Evolutionary conservation across 2,113 vertebrate genomes (phyloP).

Genomic region (Eubucco bourcierii): DNA sequence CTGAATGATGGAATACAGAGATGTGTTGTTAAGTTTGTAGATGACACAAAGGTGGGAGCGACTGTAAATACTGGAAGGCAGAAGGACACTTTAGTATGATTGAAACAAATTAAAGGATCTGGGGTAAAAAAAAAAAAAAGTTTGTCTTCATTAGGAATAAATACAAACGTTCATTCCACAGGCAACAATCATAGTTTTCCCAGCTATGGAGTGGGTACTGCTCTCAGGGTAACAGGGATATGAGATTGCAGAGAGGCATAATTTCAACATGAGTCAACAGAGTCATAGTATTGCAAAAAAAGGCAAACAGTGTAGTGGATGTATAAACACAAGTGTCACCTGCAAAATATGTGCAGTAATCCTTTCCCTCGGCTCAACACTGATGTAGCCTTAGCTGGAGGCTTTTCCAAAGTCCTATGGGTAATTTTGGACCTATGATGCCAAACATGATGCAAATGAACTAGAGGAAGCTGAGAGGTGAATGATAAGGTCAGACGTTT

Average conservation of each 20-base stretch:
- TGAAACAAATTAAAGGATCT: background rate
- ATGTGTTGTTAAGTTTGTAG: background rate
- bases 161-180: background rate
- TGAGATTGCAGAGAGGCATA: background rate
- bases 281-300: background rate
- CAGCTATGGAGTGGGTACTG: background rate
- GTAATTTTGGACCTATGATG: background rate
- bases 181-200: background rate
- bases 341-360: background rate
- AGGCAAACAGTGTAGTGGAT: background rate
- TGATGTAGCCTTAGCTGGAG: background rate
- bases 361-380: accelerated
- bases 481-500: background rate
- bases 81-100: background rate
- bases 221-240: background rate
- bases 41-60: background rate
- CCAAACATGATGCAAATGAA: background rate
- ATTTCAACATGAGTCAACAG: background rate
- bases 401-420: background rate
- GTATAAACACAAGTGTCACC: background rate
- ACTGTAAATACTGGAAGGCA: background rate
- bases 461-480: background rate
- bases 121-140: background rate
- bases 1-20: background rate
- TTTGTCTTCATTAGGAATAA: background rate